A percentile compares a stretch with the other conserved stretches of the same genome.
Evolutionary conservation across 2,888 invertebrate genomes (phyloP).

Genomic region (Diadegma fenestrale): DNA sequence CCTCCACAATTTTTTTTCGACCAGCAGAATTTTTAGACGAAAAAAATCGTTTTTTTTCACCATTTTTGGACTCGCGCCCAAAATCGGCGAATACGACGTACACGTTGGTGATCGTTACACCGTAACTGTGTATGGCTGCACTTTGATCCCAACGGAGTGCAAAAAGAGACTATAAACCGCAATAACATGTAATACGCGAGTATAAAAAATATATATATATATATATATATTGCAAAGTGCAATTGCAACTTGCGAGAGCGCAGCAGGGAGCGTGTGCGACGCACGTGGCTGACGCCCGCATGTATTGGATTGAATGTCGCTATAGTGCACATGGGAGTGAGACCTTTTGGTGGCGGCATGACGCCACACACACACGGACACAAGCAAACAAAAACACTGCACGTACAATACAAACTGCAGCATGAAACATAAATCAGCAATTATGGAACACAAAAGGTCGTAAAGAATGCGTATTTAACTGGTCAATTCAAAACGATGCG

Average conservation of each 20-base stretch:
- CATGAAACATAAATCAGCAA: not conserved
- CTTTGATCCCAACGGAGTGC: constrained; percentile 51
- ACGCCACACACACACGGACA: constrained; percentile 16
- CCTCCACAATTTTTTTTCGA: too few species aligned
- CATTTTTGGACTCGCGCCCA: not conserved
- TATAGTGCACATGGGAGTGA: constrained; percentile 37
- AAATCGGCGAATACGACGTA: constrained; percentile 15
- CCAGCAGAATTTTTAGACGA: too few species aligned
- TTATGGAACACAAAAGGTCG: constrained; percentile 30
- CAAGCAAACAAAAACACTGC: not conserved
- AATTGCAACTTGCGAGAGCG: constrained; percentile 61
- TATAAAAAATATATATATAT: too few species aligned
- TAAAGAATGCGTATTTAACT: not conserved
- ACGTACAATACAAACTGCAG: not conserved
- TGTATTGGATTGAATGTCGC: constrained; percentile 70
- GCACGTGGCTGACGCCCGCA: constrained; percentile 83
- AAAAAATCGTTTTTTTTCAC: too few species aligned
- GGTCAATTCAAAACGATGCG: not conserved
- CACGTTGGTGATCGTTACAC: constrained; percentile 7
- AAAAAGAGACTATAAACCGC: constrained; percentile 38
- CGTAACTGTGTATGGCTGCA: constrained; percentile 41
- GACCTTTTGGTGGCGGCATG: constrained; percentile 41
- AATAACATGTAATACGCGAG: constrained; percentile 7
- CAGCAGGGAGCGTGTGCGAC: constrained; percentile 69
- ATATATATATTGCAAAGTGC: constrained; percentile 73